Conservation (phyloP, 2,888 invertebrate species). For the Drosophila lacicola region DNA sequence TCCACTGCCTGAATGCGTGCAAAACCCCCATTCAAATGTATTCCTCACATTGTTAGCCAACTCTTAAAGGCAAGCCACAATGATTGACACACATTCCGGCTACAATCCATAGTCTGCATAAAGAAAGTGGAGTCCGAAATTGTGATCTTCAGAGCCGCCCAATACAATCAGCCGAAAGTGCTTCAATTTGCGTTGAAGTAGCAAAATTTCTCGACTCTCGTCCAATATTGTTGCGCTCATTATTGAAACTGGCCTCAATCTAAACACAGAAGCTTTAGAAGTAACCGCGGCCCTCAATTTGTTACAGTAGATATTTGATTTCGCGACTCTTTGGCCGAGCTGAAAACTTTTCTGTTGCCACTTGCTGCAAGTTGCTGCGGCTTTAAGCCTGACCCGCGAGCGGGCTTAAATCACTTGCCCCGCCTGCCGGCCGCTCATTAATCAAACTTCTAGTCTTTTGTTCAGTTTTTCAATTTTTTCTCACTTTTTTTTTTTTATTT, state of each 20-base stretch:
- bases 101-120: slow-evolving; percentile 12
- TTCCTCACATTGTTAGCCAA: not conserved
- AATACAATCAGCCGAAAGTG: slow-evolving; percentile 18
- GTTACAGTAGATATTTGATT: slow-evolving; percentile 20
- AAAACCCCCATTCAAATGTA: not conserved
- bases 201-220: slow-evolving; percentile 25
- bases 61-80: slow-evolving; percentile 2
- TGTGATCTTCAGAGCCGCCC: slow-evolving; percentile 15
- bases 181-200: slow-evolving; percentile 19
- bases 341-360: slow-evolving; percentile 24
- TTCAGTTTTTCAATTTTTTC: slow-evolving; percentile 33
- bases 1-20: not conserved
- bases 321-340: slow-evolving; percentile 19
- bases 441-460: slow-evolving; percentile 53
- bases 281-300: slow-evolving; percentile 32
- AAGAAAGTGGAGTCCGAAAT: slow-evolving; percentile 12
- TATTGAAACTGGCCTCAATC: slow-evolving; percentile 40
- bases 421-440: slow-evolving; percentile 39
- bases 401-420: slow-evolving; percentile 26
- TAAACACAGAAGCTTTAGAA: slow-evolving; percentile 16
- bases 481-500: slow-evolving; percentile 28
- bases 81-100: slow-evolving; percentile 49
- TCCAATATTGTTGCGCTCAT: slow-evolving; percentile 25
- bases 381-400: slow-evolving; percentile 35
- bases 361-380: slow-evolving; percentile 19